These are phyloP conservation scores for Gymnodraco acuticeps DNA, from an alignment of 2,797 vertebrate genomes.

Conservation along the genomic window DNA sequence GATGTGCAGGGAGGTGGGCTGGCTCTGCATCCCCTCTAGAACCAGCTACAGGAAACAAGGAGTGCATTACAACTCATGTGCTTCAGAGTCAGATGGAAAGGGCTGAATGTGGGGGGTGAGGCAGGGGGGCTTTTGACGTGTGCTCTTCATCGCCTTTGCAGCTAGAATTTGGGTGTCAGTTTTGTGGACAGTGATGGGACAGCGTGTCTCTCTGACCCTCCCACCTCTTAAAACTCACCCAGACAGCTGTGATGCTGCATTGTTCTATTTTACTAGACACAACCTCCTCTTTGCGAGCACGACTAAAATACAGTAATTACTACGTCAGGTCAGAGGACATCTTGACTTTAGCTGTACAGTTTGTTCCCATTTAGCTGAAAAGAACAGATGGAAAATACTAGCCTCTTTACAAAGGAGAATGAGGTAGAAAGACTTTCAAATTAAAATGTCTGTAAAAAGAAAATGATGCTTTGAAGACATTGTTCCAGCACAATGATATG, in stretches of 20 bases:
- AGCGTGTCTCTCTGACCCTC: constrained; percentile 3
- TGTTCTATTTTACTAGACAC: constrained; percentile 12
- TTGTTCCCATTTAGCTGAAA: constrained; percentile 14
- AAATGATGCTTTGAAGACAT: background rate
- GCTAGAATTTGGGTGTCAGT: background rate
- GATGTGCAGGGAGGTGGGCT: constrained; percentile 89
- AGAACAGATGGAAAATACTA: background rate
- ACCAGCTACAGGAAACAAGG: constrained; percentile 86
- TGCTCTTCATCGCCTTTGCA: background rate
- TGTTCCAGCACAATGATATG: background rate
- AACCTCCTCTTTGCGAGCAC: constrained; percentile 9
- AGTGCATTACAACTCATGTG: background rate
- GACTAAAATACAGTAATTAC: constrained; percentile 32
- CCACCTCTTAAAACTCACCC: constrained; percentile 8
- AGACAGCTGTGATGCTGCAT: constrained; percentile 8
- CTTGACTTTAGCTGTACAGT: constrained; percentile 5
- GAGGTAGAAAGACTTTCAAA: background rate
- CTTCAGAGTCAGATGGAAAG: background rate
- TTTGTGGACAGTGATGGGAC: constrained; percentile 3
- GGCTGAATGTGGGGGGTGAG: background rate
- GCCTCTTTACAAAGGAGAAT: background rate
- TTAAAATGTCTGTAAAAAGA: background rate
- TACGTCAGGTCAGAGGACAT: constrained; percentile 8
- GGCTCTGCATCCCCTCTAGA: constrained; percentile 90
- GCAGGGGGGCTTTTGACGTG: background rate